Conservation (phyloP, 2,888 invertebrate species). For the Hypselothyrea guttata region DNA sequence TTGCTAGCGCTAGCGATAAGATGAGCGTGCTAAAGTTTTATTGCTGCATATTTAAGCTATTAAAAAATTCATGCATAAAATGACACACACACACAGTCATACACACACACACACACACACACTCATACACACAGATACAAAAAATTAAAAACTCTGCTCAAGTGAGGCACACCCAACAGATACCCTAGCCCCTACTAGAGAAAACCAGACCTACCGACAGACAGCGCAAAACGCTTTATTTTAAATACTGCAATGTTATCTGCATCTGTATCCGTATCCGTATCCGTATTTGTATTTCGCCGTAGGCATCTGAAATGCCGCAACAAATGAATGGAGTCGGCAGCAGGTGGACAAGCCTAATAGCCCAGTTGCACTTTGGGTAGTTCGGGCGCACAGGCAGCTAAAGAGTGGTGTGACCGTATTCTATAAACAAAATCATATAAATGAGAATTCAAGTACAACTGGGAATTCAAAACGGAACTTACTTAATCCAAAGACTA, state of each 20-base stretch:
- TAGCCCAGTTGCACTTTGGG: too few species aligned
- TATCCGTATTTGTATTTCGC: not conserved
- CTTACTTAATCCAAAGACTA: too few species aligned
- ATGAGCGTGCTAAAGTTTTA: constrained; percentile 76
- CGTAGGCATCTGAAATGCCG: constrained; percentile 41
- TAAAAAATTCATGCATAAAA: constrained; percentile 76
- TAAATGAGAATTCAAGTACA: too few species aligned
- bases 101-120: constrained; percentile 4
- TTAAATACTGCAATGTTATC: constrained; percentile 60
- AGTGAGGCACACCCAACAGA: constrained; percentile 6
- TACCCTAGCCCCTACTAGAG: constrained; percentile 11
- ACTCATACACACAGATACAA: constrained; percentile 11
- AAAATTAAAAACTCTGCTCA: constrained; percentile 54
- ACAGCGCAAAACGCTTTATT: constrained; percentile 6
- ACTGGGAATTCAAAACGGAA: too few species aligned
- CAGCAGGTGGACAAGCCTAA: not conserved
- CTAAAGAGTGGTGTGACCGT: too few species aligned
- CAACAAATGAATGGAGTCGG: constrained; percentile 8
- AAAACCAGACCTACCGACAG: not conserved
- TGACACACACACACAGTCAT: constrained; percentile 47
- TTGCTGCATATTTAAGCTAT: constrained; percentile 76
- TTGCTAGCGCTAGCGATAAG: constrained; percentile 68
- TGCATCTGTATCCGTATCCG: not conserved
- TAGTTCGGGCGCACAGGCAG: not conserved
- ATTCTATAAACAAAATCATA: too few species aligned